Percentiles rank a stretch among this genome's conserved stretches.
These are phyloP conservation scores for Drosophila mimica DNA, from an alignment of 2,888 invertebrate genomes.

Conservation along the genomic window DNA sequence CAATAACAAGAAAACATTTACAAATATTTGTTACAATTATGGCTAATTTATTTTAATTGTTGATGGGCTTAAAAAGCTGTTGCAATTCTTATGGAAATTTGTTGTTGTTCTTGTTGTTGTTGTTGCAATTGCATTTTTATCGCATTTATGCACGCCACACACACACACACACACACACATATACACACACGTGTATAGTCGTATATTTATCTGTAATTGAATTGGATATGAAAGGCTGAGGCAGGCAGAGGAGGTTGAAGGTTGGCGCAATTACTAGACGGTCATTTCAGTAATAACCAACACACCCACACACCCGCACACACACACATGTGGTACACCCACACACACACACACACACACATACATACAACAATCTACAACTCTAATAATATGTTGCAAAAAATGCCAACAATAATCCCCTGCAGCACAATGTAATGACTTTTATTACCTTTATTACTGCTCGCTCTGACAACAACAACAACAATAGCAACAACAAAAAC, in stretches of 20 bases:
- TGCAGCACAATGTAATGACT: conserved; percentile 80
- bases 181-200: conserved; percentile 4
- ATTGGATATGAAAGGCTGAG: conserved; percentile 46
- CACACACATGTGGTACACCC: neutral
- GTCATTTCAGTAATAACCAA: conserved; percentile 11
- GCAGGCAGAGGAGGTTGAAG: neutral
- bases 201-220: conserved; percentile 67
- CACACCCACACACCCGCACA: conserved; percentile 22
- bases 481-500: conserved; percentile 30
- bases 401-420: conserved; percentile 70
- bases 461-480: conserved; percentile 46
- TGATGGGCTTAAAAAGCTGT: conserved; percentile 35
- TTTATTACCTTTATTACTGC: conserved; percentile 78
- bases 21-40: conserved; percentile 53
- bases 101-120: conserved; percentile 25
- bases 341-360: conserved; percentile 18
- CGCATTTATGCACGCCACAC: conserved; percentile 3
- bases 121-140: conserved; percentile 32
- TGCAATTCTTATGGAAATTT: conserved; percentile 11
- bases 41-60: conserved; percentile 74
- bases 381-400: conserved; percentile 68
- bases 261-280: conserved; percentile 7
- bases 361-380: conserved; percentile 12
- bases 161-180: conserved; percentile 5
- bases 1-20: conserved; percentile 1